phyloP scores from a whole-genome alignment of 2,113 vertebrate genomes.

The rat (Rattus norvegicus) region GRCr8 NC_086022.1:10596001-10596500 shows the following conservation, averaged over 20 bases:
- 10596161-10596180: neutral
- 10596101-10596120: neutral
- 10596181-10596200: neutral
- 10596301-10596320: neutral
- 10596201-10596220: neutral
- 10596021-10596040: neutral
- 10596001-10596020: neutral
- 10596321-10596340: neutral
- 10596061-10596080: neutral
- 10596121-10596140: neutral
- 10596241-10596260: constrained; percentile 4
- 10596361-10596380: neutral
- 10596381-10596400: neutral
- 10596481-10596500: neutral
- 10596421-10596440: neutral
- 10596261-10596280: neutral
- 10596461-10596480: neutral
- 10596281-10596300: neutral
- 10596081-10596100: neutral
- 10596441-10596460: neutral
- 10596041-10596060: neutral
- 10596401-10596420: neutral
- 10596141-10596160: neutral
- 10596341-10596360: neutral
- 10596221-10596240: neutral